These are phyloP conservation scores for Anser cygnoides DNA, from an alignment of 2,113 vertebrate species.

Conservation along the genomic window DNA sequence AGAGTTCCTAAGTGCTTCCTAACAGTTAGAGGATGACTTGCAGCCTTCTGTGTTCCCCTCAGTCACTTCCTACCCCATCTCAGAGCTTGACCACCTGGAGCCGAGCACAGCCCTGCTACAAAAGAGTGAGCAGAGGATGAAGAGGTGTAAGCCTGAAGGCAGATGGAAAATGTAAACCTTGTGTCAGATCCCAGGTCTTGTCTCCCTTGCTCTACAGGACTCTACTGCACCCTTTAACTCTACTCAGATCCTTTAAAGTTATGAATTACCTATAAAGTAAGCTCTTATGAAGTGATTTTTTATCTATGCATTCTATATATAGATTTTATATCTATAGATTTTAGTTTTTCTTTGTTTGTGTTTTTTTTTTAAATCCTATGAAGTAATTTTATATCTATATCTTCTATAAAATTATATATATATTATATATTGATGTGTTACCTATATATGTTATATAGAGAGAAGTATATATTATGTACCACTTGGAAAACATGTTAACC, in stretches of 20 bases:
- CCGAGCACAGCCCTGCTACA: background rate
- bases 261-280: background rate
- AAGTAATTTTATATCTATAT: background rate
- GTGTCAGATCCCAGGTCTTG: background rate
- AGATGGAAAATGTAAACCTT: background rate
- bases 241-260: background rate
- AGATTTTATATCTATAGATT: background rate
- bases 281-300: background rate
- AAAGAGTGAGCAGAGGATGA: background rate
- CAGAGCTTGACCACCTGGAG: background rate
- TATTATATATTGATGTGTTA: no score
- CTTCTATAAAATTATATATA: no score
- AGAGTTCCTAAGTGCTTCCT: background rate
- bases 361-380: background rate
- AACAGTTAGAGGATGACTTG: background rate
- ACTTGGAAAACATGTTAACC: background rate
- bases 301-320: background rate
- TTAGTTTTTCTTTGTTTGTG: no score
- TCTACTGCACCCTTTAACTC: background rate
- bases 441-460: no score
- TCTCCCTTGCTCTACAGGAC: background rate
- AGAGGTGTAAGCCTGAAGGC: background rate
- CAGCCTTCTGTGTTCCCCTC: background rate
- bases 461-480: no score
- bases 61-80: background rate